phyloP scores from a whole-genome alignment of 2,888 invertebrate species.

The Drosophila prolongata region DNA sequence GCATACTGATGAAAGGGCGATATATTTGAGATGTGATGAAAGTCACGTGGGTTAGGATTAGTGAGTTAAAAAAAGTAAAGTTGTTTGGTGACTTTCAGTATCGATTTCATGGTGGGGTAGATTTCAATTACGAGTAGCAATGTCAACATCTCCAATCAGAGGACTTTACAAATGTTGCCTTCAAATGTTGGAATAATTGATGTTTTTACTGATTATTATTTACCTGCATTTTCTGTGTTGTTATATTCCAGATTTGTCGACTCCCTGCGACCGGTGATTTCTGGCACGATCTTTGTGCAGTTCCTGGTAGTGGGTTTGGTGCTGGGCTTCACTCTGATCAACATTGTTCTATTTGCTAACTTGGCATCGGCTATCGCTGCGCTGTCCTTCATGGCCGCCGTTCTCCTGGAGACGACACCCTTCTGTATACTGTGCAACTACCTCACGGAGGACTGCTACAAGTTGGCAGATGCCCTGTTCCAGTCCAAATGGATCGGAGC shows the following conservation, averaged over 20 bases:
- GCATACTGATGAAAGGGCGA: too few relatives aligned
- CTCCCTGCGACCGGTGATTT: slow-evolving; percentile 65
- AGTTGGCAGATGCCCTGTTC: slow-evolving; percentile 66
- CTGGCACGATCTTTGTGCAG: slow-evolving; percentile 74
- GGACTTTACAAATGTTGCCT: too few relatives aligned
- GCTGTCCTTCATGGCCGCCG: slow-evolving; percentile 52
- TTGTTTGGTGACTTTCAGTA: too few relatives aligned
- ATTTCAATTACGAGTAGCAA: too few relatives aligned
- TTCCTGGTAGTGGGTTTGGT: slow-evolving; percentile 68
- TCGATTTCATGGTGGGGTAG: too few relatives aligned
- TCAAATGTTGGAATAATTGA: too few relatives aligned
- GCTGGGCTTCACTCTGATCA: slow-evolving; percentile 66
- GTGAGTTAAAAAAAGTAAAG: too few relatives aligned
- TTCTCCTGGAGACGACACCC: slow-evolving; percentile 70
- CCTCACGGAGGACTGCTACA: slow-evolving; percentile 63
- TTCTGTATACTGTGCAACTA: slow-evolving; percentile 73
- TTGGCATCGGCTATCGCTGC: slow-evolving; percentile 60
- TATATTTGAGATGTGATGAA: too few relatives aligned
- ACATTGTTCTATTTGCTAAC: slow-evolving; percentile 64
- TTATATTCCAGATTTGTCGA: slow-evolving; percentile 56
- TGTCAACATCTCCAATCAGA: too few relatives aligned
- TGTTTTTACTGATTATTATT: too few relatives aligned
- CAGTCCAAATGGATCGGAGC: slow-evolving; percentile 73
- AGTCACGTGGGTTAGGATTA: too few relatives aligned
- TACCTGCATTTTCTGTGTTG: background rate